Evolutionary conservation across 2,888 invertebrate genomes (phyloP).

Genomic region (Chironomus riparius): DNA sequence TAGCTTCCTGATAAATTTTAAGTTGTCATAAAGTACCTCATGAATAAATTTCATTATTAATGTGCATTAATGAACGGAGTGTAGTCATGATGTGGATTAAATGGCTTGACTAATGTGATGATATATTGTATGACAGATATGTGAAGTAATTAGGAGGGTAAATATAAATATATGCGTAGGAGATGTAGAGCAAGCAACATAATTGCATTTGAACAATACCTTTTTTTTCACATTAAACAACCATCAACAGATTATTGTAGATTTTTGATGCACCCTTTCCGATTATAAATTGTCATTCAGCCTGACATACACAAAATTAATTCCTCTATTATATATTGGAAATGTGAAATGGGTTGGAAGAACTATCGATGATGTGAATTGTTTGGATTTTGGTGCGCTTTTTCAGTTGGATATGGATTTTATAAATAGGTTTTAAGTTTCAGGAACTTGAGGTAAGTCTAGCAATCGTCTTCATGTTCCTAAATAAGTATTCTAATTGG

Average conservation of each 20-base stretch:
- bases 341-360: too few species aligned
- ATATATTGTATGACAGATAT: not conserved
- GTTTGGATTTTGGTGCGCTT: too few species aligned
- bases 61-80: not conserved
- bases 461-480: too few species aligned
- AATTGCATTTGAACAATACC: not conserved
- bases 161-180: not conserved
- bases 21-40: not conserved
- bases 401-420: not conserved
- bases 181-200: not conserved
- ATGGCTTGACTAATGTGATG: slow-evolving; percentile 13
- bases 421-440: too few species aligned
- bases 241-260: not conserved
- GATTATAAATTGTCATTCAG: not conserved
- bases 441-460: too few species aligned
- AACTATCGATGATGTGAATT: too few species aligned
- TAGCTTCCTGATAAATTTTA: slow-evolving; percentile 18
- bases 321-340: not conserved
- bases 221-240: not conserved
- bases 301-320: slow-evolving; percentile 9
- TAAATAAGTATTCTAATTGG: too few species aligned
- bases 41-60: not conserved
- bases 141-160: not conserved
- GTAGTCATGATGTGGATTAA: not conserved
- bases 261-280: slow-evolving; percentile 20